Percentiles rank a stretch among this genome's conserved stretches.
These are phyloP conservation scores for Xylocopa sonorina DNA, from an alignment of 1,140 invertebrate genomes.

Conservation along the genomic window DNA sequence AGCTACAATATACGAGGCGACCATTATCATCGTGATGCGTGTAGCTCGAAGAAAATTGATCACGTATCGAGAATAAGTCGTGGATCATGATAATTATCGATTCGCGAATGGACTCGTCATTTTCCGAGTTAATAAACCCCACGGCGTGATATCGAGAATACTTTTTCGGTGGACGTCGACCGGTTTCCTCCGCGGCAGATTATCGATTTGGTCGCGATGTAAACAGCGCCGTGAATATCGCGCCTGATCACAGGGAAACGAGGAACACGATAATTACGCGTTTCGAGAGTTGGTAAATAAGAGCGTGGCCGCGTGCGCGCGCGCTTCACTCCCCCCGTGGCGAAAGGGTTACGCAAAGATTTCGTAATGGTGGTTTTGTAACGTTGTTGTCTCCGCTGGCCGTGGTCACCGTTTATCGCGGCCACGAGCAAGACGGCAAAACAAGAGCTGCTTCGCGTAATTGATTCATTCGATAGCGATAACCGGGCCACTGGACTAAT, in stretches of 20 bases:
- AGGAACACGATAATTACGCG: constrained; percentile 22
- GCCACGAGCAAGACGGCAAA: constrained; percentile 33
- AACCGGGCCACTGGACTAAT: constrained; percentile 41
- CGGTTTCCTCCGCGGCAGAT: neutral
- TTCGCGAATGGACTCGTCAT: constrained; percentile 22
- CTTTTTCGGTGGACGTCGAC: neutral
- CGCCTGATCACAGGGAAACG: neutral
- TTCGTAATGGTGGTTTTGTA: constrained; percentile 69
- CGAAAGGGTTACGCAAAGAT: constrained; percentile 52
- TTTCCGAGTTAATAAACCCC: constrained; percentile 29
- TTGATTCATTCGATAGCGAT: constrained; percentile 58
- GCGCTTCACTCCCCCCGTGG: too few relatives aligned
- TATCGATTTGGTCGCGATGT: constrained; percentile 29
- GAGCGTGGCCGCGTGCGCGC: neutral
- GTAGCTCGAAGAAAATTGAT: too few relatives aligned
- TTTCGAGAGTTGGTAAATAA: constrained; percentile 23
- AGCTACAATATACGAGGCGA: too few relatives aligned
- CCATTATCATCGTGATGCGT: too few relatives aligned
- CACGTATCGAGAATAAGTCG: too few relatives aligned
- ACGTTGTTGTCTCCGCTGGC: constrained; percentile 58
- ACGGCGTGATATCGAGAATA: neutral
- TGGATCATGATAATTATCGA: too few relatives aligned
- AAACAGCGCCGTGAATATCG: constrained; percentile 11
- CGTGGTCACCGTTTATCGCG: constrained; percentile 50
- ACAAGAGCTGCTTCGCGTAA: constrained; percentile 48